Evolutionary conservation across 1,140 invertebrate genomes (phyloP), one percentile per base, ranked within the genome.

Genomic region (Cecropterus lyciades): DNA sequence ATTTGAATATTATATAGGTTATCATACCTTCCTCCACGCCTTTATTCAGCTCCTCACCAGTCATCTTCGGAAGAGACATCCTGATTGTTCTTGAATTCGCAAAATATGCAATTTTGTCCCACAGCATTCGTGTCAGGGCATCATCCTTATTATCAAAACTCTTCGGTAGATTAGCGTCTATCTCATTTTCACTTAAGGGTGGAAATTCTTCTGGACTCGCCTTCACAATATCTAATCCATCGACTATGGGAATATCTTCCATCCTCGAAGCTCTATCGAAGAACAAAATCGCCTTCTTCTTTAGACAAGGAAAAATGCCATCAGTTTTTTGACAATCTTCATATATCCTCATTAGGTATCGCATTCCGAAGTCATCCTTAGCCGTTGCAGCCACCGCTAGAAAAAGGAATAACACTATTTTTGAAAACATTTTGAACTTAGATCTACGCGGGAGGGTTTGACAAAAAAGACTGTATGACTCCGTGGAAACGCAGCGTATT

Each of bases 281-380:
- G 75, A 96, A 96, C 0, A 95, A 91, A 60, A 96, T 95, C 0
- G 96, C 96, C 77, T 96, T 96, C 82, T 95, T 96, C 89, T 96
- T 96, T n/a, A 97, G 84, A 80, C 96, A 97, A 11, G 95, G 94
- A 8, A 95, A 92, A 20, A 96, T 91, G 17, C 90, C 92, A 53
- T 94, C 92, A 0, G 93, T 77, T 63, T 92, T 92, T 55, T 92
- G 90, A 73, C 94, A 95, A 66, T 95, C 95, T 70, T 95, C 94
- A 70, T 95, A 95, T 57, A 95, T 91, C 76, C 93, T 93, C 46
- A 93, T 81, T 11, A 93, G 72, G 49, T 94, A 93, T 48, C 93
- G 92, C 70, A 94, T 83, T 27, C 94, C 94, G 17, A 86, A 15
- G 62, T 92, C 86, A 33, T 89, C 87, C 46, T 68, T 78, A 1